Percentiles rank a stretch among this genome's conserved stretches.
These are phyloP conservation scores for Coregonus sp. DNA, from an alignment of 2,797 vertebrate species.

Conservation along the genomic window DNA sequence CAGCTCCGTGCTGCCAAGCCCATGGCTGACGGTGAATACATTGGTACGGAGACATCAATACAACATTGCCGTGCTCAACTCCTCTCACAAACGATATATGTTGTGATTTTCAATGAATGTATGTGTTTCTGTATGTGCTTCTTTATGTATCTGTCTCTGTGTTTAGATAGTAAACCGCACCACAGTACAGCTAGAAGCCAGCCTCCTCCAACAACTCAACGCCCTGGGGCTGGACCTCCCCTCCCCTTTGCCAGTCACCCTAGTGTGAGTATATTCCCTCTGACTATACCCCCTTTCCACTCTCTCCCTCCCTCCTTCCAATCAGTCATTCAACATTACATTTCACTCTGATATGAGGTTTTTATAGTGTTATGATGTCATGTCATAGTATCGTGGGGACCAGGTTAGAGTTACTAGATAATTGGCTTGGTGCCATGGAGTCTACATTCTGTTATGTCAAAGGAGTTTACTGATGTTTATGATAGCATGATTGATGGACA, in stretches of 20 bases:
- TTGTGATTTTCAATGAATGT: too few relatives aligned
- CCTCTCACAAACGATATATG: too few relatives aligned
- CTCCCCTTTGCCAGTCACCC: slow-evolving; percentile 26
- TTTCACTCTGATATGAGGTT: too few relatives aligned
- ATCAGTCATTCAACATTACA: not conserved
- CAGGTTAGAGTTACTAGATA: too few relatives aligned
- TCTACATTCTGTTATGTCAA: too few relatives aligned
- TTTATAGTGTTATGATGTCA: too few relatives aligned
- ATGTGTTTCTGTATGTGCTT: too few relatives aligned
- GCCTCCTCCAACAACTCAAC: slow-evolving; percentile 78
- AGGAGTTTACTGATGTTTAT: too few relatives aligned
- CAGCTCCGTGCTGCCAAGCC: slow-evolving; percentile 78
- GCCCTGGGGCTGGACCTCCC: slow-evolving; percentile 64
- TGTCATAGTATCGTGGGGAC: too few relatives aligned
- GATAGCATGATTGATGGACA: too few relatives aligned
- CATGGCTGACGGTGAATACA: slow-evolving; percentile 80
- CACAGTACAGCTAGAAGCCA: slow-evolving; percentile 49
- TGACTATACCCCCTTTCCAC: not conserved
- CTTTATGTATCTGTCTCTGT: not conserved
- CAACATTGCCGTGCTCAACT: slow-evolving; percentile 21
- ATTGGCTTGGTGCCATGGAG: too few relatives aligned
- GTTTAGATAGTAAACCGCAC: slow-evolving; percentile 12
- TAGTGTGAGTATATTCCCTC: slow-evolving; percentile 42
- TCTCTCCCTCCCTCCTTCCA: not conserved
- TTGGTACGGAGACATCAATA: slow-evolving; percentile 73